Base-by-base conservation (phyloP, 2,888 invertebrate genomes). In the Geotrupes spiniger region DNA sequence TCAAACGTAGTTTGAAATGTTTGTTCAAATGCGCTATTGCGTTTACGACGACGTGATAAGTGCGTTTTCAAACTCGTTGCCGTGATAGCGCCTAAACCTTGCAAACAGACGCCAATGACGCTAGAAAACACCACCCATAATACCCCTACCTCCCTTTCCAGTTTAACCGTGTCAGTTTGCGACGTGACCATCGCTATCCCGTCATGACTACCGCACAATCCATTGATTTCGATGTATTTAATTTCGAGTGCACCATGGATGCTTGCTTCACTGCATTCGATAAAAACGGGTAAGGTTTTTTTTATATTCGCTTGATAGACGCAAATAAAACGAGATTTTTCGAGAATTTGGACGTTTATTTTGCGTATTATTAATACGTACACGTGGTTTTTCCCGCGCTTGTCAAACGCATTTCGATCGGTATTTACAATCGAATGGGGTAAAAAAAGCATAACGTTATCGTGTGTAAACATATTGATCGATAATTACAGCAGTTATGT, bases 221-320 rank as follows among this genome's bases (percentile, higher is more conserved):
- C 57, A 63, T 63, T 58, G 62, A 63, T 63, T 59, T 58, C 49
- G 54, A 61, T 57, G 53, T 52, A 46, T 54, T 57, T 49, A 49
- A 53, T 51, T 53, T 54, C 43, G 51, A 50, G 49, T 54, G 56
- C 61, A 62, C 51, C 72, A 92, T 92, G 92, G 92, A 92, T 78
- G 91, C 90, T 69, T 92, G 92, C 76, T 91, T 91, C 73, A 84
- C 86, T 64, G 89, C 91, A 59, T 92, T 92, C 74, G 92, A 92
- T 75, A 90, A 89, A 73, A 89, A 92, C 76, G 84, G 87, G 87
- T 89, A 78, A 79, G 84, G 3, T 4, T 21, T 21, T 21, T 21
- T 21, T 21, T 21, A 4, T 21, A n/a, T n/a, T n/a, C n/a, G n/a
- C n/a, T n/a, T n/a, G n/a, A n/a, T n/a, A n/a, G n/a, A n/a, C n/a